Evolutionary conservation across 2,113 vertebrate genomes (phyloP), one percentile per base, ranked within the genome.

Genomic region (Pogona vitticeps): DNA sequence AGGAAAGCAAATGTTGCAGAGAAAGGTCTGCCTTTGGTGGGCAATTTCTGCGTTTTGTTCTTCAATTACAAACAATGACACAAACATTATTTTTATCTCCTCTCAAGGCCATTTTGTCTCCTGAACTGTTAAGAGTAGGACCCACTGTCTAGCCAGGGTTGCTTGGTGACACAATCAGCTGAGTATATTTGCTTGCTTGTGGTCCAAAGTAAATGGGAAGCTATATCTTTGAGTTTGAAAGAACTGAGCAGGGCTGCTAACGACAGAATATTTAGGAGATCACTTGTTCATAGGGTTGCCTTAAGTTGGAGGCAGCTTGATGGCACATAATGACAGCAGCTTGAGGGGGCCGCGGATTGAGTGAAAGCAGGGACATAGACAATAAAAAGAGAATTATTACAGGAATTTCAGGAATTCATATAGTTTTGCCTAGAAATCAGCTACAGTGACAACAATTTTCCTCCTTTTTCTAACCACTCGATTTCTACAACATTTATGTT

Each of bases 1-100:
- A 81, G 12, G 40, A 46, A 33, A 17, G 26, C 31, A 20, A 12
- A 33, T 13, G 42, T 46, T 1, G 73, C 42, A 31, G 21, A 92
- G 61, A 0, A 78, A 65, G 56, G 71, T 83, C 56, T 2, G 3
- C 8, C 71, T 88, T 26, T 28, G 26, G 52, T 9, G 13, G 86
- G 42, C 38, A 1, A 1, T 75, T 2, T 85, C 83, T 88, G 61
- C 1, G 1, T 84, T n/a, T n/a, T n/a, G n/a, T 90, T 85, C 28
- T 23, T 80, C 15, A 72, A 8, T 56, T 78, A 70, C 10, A 83
- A 61, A 21, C 4, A 42, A 1, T 26, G n/a, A n/a, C n/a, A n/a
- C n/a, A n/a, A n/a, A n/a, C 23, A 40, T 17, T 40, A 26, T 63
- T 84, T 82, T 89, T 83, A 83, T 91, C 87, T 91, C 70, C 73